Evolutionary conservation across 2,113 vertebrate genomes (phyloP), one percentile per base, ranked within the genome.

Genomic region (Vulpes ferrilata): DNA sequence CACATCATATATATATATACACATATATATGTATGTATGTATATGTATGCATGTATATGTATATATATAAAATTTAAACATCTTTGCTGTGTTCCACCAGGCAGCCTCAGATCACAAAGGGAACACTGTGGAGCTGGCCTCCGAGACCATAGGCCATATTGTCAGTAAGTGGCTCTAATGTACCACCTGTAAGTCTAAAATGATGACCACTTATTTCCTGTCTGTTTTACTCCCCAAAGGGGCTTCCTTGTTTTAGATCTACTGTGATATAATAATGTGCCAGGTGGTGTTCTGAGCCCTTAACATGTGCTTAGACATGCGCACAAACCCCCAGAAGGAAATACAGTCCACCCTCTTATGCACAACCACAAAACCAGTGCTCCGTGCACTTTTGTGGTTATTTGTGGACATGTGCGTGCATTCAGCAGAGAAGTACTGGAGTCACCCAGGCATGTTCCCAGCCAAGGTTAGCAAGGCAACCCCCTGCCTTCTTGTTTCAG

Each of bases 51-150:
- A 43, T 43, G 43, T 43, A 43, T 43, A 6, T 43, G 43, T 43
- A 43, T 43, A 43, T 43, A 43, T 43, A 43, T 43, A 43, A 43
- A 43, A 43, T 43, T 43, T 43, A 97, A 99, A 99, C 96, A 99
- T 99, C 97, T 99, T 99, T 97, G 99, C 99, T 0, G 99, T 99
- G 89, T 99, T 99, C 98, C 99, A 99, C 97, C 99, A 99, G 96
- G 99, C 99, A 0, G 99, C 99, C 0, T 99, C 99, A 0, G 99
- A 99, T 96, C 99, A 99, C 0, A 99, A 99, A 16, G 99, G 99
- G 92, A 99, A 99, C 84, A 99, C 99, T 0, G 99, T 99, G 96
- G 99, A 99, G 98, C 98, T 99, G 83, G 99, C 99, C 69, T 99
- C 99, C 97, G 99, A 99, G 97, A 99, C 99, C 71, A 99, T 99